Base-by-base conservation (phyloP, 2,888 invertebrate genomes). In the Machimus atricapillus region DNA sequence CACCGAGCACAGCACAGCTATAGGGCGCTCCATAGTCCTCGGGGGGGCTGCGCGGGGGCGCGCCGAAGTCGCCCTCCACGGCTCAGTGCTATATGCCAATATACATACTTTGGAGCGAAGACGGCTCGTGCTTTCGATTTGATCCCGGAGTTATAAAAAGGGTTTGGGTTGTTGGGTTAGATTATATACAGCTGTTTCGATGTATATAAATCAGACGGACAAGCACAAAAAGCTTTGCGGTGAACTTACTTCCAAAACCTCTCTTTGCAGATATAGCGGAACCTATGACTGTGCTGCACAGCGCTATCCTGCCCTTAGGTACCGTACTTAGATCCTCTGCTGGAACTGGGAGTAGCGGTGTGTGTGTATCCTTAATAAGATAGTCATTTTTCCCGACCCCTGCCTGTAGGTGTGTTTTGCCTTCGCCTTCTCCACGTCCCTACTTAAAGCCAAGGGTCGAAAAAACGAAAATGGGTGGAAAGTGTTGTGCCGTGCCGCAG, bases 141-240 rank as follows among this genome's bases (percentile, higher is more conserved):
- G 89, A 89, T 89, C 89, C 89, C 88, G 88, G 81, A 86, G 77
- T 37, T 85, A 82, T 85, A 87, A 87, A 89, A 89, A 89, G 88
- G 89, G 88, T 89, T 89, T 89, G 87, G 88, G 88, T 87, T 88
- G 89, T 87, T 88, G 89, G 88, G 87, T 87, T 88, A 82, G 82
- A 87, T 87, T 87, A 87, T 87, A 87, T 87, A 87, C 87, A 87
- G 86, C 88, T 87, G 88, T 88, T 89, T 88, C 87, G 88, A 88
- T 89, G 88, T 89, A 89, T 89, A 89, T 89, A 89, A 89, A 89
- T 89, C 89, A 89, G 89, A 88, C 89, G 89, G 89, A 88, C 89
- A 89, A 87, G 88, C 89, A 89, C 87, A 88, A 88, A 89, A 89
- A 89, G 89, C 89, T 89, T 89, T 89, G 89, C 89, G 89, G 89